Percentiles rank a stretch among this genome's conserved stretches.
Evolutionary conservation across 1,140 invertebrate species (phyloP).

Genomic region (Hylaeus volcanicus): DNA sequence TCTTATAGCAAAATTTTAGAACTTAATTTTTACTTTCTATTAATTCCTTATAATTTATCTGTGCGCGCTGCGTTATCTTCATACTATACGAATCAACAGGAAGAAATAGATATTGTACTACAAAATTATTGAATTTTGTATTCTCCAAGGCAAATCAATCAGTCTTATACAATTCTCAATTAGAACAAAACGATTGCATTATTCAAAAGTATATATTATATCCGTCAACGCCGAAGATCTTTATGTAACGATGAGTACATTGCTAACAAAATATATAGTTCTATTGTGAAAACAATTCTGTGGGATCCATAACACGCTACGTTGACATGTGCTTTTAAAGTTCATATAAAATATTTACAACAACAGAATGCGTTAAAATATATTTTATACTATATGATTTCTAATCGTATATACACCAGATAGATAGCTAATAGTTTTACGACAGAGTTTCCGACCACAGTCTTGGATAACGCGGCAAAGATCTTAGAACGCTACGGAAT

Average conservation of each 20-base stretch:
- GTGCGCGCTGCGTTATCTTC: slow-evolving; percentile 7
- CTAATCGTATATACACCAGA: slow-evolving; percentile 19
- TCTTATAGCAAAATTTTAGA: slow-evolving; percentile 1
- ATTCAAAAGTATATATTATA: slow-evolving; percentile 17
- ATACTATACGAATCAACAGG: slow-evolving; percentile 25
- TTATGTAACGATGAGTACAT: slow-evolving; percentile 19
- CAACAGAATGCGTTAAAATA: slow-evolving; percentile 48
- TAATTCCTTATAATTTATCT: neutral
- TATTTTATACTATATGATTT: slow-evolving; percentile 29
- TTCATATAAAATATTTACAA: slow-evolving; percentile 33
- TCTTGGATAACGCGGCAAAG: neutral
- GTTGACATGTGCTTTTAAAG: neutral
- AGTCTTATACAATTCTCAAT: slow-evolving; percentile 68
- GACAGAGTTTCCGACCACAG: slow-evolving; percentile 11
- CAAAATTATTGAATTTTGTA: slow-evolving; percentile 31
- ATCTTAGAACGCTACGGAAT: slow-evolving; percentile 22
- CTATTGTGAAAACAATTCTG: slow-evolving; percentile 10
- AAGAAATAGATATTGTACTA: slow-evolving; percentile 27
- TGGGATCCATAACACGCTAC: neutral
- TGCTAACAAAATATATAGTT: slow-evolving; percentile 34
- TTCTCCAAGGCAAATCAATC: slow-evolving; percentile 72
- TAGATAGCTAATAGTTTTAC: slow-evolving; percentile 3
- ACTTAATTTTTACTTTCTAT: slow-evolving; percentile 21
- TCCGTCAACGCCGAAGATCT: slow-evolving; percentile 10
- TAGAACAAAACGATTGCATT: slow-evolving; percentile 31